Conservation (phyloP, 2,113 vertebrate species). For the Xyliphius kryptos region DNA sequence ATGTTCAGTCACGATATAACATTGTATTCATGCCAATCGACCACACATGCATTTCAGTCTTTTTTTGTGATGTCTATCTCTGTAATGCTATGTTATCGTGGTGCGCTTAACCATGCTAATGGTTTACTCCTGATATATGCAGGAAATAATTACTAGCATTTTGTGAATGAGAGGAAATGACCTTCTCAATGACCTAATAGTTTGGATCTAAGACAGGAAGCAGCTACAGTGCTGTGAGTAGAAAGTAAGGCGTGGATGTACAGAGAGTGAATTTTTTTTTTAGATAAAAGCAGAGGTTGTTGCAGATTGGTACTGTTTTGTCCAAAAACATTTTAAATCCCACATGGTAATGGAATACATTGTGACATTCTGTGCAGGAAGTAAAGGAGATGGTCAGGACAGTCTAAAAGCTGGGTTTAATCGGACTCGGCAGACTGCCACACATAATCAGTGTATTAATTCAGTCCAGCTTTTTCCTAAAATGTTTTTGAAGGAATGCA, state of each 20-base stretch:
- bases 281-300: no score
- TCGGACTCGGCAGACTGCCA: conserved; percentile 30
- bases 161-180: conserved; percentile 56
- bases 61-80: conserved; percentile 1
- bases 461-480: conserved; percentile 47
- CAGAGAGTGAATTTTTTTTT: conserved; percentile 42
- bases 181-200: conserved; percentile 51
- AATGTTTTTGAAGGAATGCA: conserved; percentile 46
- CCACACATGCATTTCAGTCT: background rate
- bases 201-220: conserved; percentile 63
- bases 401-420: conserved; percentile 25
- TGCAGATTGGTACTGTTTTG: conserved; percentile 1
- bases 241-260: conserved; percentile 44
- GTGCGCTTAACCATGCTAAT: conserved; percentile 12
- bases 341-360: conserved; percentile 3
- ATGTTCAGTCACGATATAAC: background rate
- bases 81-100: background rate
- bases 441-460: conserved; percentile 35
- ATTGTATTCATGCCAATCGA: background rate
- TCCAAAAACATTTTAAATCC: background rate
- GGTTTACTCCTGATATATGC: conserved; percentile 47
- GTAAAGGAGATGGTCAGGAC: conserved; percentile 22
- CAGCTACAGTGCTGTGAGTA: conserved; percentile 46
- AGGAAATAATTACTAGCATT: conserved; percentile 49
- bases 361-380: conserved; percentile 6